These are phyloP conservation scores for Papilio dardanus DNA, from an alignment of 1,140 invertebrate genomes.

Conservation along the genomic window DNA sequence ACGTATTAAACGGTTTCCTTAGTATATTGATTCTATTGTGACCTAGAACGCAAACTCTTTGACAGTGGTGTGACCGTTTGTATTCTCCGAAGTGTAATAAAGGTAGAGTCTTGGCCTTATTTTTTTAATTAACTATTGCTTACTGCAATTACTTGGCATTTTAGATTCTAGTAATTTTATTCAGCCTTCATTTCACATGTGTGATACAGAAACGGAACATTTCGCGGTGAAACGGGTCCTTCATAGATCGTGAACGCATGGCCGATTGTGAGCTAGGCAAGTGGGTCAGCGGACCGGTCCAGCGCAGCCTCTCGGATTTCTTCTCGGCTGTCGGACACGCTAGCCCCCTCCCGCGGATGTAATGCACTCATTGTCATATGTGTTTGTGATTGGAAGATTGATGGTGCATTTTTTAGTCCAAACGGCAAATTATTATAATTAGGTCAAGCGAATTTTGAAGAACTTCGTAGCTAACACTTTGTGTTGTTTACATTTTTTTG, in stretches of 20 bases:
- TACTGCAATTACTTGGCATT: no score
- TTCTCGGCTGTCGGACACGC: constrained; percentile 28
- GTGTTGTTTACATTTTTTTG: not conserved
- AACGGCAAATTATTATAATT: not conserved
- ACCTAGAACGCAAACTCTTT: no score
- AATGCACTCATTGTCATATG: constrained; percentile 29
- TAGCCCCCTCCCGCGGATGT: not conserved
- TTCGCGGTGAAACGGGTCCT: constrained; percentile 28
- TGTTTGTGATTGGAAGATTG: constrained; percentile 13
- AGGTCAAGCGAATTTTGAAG: not conserved
- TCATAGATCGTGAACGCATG: constrained; percentile 33
- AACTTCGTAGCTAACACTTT: not conserved
- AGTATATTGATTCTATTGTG: no score
- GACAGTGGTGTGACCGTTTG: no score
- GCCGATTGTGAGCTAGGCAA: constrained; percentile 28
- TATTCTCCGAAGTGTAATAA: no score
- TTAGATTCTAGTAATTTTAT: not conserved
- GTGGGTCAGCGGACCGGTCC: constrained; percentile 32
- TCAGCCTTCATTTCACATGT: not conserved
- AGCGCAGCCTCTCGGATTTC: constrained; percentile 30
- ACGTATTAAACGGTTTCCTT: no score
- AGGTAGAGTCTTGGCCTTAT: no score
- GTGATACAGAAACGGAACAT: constrained; percentile 22
- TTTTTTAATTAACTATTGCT: no score
- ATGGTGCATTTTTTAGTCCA: not conserved